Evolutionary conservation across 2,797 vertebrate species (phyloP), one percentile per base, ranked within the genome.

Genomic region (Rallus crepitans): DNA sequence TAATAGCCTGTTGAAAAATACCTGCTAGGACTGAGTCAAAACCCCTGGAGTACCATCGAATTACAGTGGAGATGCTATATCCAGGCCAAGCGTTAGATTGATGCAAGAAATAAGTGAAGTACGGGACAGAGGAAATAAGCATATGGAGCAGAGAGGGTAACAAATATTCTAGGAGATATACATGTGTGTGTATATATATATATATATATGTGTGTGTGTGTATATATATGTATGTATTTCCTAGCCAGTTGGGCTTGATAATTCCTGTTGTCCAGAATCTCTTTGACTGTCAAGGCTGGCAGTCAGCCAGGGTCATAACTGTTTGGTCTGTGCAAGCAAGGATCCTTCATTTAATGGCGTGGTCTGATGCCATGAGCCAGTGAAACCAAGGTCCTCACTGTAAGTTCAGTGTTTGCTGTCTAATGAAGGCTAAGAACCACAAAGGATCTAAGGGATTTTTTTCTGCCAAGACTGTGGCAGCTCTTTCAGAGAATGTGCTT

Each of bases 341-440:
- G 11, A 21, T 57, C 25, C 48, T 75, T 45, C 72, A 19, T 33
- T 21, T 35, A 14, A 33, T 53, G 35, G 14, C 47, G 23, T 16
- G 5, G 6, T 21, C 47, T 85, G 69, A 24, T 27, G 48, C 8
- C 24, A 40, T 1, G 12, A 92, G 33, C 12, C 66, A 55, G 10
- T 35, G 64, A 70, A 66, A 79, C 20, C 21, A 73, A 63, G 17
- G 24, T 56, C 72, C 0, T 0, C 60, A 57, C 30, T 64, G 0
- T 8, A 52, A 78, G 15, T 65, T 63, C 40, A 59, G 37, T 21
- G 21, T 63, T 75, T 52, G 35, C 11, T 48, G 5, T 65, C 84
- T 70, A 82, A 82, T n/a, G 39, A 72, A 65, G 68, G 7, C 13
- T 57, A 45, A 81, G 28, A 91, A 70, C 25, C 9, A 55, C 23